Conservation (phyloP, 2,797 vertebrate genomes). For the Sphenopsis melanotis region DNA sequence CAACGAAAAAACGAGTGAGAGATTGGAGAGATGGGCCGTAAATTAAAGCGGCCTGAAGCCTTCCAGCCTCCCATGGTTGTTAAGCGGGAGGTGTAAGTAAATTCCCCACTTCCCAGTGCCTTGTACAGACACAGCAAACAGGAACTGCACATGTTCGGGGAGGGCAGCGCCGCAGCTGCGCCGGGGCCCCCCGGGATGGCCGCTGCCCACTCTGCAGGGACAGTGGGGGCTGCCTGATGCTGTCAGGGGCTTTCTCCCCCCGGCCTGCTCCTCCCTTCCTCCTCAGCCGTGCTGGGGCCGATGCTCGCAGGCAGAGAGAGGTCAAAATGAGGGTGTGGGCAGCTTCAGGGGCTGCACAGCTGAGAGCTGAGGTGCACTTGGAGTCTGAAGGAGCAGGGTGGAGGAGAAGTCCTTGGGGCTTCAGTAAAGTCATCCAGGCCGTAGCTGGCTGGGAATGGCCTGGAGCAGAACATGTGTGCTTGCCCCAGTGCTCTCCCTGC, state of each 20-base stretch:
- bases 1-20: slow-evolving; percentile 57
- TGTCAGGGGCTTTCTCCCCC: slow-evolving; percentile 61
- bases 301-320: slow-evolving; percentile 67
- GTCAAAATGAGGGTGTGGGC: slow-evolving; percentile 75
- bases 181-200: slow-evolving; percentile 59
- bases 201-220: slow-evolving; percentile 45
- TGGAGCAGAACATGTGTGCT: slow-evolving; percentile 19
- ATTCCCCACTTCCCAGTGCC: slow-evolving; percentile 75
- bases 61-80: slow-evolving; percentile 74
- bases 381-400: slow-evolving; percentile 16
- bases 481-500: background rate
- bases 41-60: slow-evolving; percentile 75
- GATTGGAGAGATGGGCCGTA: slow-evolving; percentile 76
- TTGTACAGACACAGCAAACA: slow-evolving; percentile 76
- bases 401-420: slow-evolving; percentile 50
- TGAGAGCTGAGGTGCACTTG: slow-evolving; percentile 66
- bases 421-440: background rate
- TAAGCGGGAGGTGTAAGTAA: slow-evolving; percentile 78
- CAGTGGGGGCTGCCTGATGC: slow-evolving; percentile 51
- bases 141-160: slow-evolving; percentile 76
- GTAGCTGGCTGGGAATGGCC: slow-evolving; percentile 24
- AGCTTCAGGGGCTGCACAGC: slow-evolving; percentile 65
- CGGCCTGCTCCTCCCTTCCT: slow-evolving; percentile 68
- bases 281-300: slow-evolving; percentile 61
- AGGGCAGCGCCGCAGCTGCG: slow-evolving; percentile 65